These are phyloP conservation scores for Hirtodrosophila trivittata DNA, from an alignment of 2,888 invertebrate species.

Conservation along the genomic window DNA sequence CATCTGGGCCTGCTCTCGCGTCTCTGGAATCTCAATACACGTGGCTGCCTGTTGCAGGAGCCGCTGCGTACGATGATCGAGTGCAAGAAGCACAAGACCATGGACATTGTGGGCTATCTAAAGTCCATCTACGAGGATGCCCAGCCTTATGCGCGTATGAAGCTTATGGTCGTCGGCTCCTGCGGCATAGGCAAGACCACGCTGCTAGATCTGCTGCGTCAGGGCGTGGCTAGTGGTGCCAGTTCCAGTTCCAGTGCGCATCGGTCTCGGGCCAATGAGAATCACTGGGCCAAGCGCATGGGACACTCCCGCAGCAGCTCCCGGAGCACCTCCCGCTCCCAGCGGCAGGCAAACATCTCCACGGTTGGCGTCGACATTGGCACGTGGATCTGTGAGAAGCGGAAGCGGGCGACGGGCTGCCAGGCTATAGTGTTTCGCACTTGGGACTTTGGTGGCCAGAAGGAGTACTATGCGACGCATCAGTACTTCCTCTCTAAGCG, in stretches of 20 bases:
- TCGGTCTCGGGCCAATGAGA: constrained; percentile 85
- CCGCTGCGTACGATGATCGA: constrained; percentile 95
- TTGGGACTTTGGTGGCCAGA: constrained; percentile 99
- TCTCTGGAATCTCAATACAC: constrained; percentile 98
- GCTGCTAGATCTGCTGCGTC: constrained; percentile 92
- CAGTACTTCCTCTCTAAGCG: constrained; percentile 98
- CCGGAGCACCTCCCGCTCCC: constrained; percentile 89
- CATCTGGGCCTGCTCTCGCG: constrained; percentile 96
- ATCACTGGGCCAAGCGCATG: constrained; percentile 98
- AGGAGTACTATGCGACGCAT: constrained; percentile 99
- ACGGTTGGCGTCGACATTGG: constrained; percentile 99
- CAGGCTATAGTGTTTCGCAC: constrained; percentile 96
- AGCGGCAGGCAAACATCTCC: constrained; percentile 90
- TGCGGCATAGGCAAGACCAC: constrained; percentile 96
- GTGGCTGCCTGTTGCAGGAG: constrained; percentile 94
- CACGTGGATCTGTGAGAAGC: constrained; percentile 96
- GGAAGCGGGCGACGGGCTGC: constrained; percentile 89
- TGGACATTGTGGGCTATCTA: constrained; percentile 95
- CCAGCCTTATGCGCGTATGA: constrained; percentile 96
- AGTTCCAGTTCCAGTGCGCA: constrained; percentile 85
- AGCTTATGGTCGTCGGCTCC: constrained; percentile 97
- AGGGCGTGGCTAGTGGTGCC: constrained; percentile 87
- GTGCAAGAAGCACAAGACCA: constrained; percentile 96
- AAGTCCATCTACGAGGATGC: constrained; percentile 95
- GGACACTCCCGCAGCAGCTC: constrained; percentile 93